Percentiles rank a stretch among this genome's conserved stretches.
phyloP scores from a whole-genome alignment of 2,888 invertebrate species.

The Crioceris asparagi region DNA sequence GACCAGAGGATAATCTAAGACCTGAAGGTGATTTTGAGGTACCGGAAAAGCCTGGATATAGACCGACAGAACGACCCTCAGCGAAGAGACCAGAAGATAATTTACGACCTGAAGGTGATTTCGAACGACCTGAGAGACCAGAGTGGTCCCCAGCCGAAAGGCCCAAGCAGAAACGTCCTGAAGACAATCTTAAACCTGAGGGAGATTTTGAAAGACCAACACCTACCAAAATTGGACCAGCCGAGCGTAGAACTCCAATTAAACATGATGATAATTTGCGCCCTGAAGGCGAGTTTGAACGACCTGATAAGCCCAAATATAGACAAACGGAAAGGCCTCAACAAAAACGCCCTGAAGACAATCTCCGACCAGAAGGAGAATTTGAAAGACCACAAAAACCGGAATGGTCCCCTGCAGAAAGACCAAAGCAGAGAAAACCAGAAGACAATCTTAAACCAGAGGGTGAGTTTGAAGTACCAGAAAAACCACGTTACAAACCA shows the following conservation, averaged over 20 bases:
- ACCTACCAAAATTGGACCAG: constrained; percentile 35
- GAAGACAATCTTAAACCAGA: constrained; percentile 52
- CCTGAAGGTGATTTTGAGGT: constrained; percentile 50
- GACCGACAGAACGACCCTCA: constrained; percentile 44
- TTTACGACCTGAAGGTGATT: constrained; percentile 43
- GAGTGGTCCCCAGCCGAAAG: constrained; percentile 44
- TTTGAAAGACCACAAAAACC: constrained; percentile 41
- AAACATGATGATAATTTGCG: constrained; percentile 41
- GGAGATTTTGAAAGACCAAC: constrained; percentile 39
- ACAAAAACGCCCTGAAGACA: constrained; percentile 46
- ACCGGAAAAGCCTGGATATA: constrained; percentile 34
- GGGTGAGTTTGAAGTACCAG: constrained; percentile 45
- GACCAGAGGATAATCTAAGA: constrained; percentile 49
- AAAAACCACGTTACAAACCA: constrained; percentile 34
- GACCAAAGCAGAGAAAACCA: constrained; percentile 43
- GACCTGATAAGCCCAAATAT: constrained; percentile 37
- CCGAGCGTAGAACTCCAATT: constrained; percentile 33
- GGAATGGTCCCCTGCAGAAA: constrained; percentile 36
- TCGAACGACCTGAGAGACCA: constrained; percentile 35
- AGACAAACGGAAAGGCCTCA: constrained; percentile 42
- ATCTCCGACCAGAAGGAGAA: constrained; percentile 45
- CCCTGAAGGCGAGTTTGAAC: constrained; percentile 42
- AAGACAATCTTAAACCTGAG: constrained; percentile 43
- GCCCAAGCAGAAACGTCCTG: constrained; percentile 42
- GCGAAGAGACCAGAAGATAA: constrained; percentile 43